Evolutionary conservation across 2,797 vertebrate genomes (phyloP), one percentile per base, ranked within the genome.

Genomic region (Enteromius radiatus): DNA sequence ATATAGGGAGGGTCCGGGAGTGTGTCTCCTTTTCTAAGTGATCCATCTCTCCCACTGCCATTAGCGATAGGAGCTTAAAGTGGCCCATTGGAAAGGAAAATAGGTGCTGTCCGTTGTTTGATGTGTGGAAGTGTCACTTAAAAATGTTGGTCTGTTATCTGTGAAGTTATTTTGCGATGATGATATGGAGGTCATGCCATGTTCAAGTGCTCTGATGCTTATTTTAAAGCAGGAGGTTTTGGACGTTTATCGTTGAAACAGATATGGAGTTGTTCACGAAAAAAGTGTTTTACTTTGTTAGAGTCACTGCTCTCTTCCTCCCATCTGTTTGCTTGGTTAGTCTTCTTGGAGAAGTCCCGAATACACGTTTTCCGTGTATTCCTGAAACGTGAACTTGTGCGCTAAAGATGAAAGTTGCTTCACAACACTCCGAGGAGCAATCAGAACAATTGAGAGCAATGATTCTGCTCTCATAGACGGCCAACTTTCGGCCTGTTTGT

Each of bases 371-470:
- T 68, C 43, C 36, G 11, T 71, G 67, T 43, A 12, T 43, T 43
- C 41, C 70, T 75, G 81, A 73, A 88, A 85, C 33, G 26, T 84
- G 79, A 68, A 76, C 61, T 84, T 11, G 28, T 77, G 80, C 78
- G 63, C 28, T 80, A 82, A 73, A 85, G 86, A 88, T 78, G 59
- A 77, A 89, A 76, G 84, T 75, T 70, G 28, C 75, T 80, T 86
- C 68, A 80, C 82, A 78, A 84, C 78, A 47, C 84, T 79, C 36
- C 47, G 14, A 84, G 49, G 76, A 81, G 65, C 64, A 88, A 89
- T 83, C 84, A 83, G 81, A 87, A 85, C 70, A 81, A 90, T 89
- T 84, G 80, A 89, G 89, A 90, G 90, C 87, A 89, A 83, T 83
- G 82, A 84, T 68, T 78, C 80, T 82, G 61, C 68, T 71, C 64